These are phyloP conservation scores for Venusia cambrica DNA, from an alignment of 2,888 invertebrate species.

Conservation along the genomic window DNA sequence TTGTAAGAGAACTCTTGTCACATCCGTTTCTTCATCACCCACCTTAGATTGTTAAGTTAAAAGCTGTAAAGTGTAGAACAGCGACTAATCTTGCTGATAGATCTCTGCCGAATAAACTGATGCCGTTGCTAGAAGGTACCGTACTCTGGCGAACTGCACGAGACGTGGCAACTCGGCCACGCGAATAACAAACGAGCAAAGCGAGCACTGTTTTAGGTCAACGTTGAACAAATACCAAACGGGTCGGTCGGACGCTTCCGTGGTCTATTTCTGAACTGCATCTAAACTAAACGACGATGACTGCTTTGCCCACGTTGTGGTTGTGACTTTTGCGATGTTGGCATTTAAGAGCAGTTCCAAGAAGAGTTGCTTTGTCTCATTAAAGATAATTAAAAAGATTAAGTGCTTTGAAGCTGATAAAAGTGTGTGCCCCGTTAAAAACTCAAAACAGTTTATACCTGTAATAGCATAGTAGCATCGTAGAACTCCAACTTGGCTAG, in stretches of 20 bases:
- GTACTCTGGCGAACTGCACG: conserved; percentile 39
- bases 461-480: too few relatives aligned
- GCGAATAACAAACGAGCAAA: conserved; percentile 79
- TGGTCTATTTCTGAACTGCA: conserved; percentile 77
- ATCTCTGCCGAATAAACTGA: conserved; percentile 28
- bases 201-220: conserved; percentile 80
- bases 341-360: conserved; percentile 25
- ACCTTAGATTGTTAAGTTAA: conserved; percentile 2
- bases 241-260: conserved; percentile 79
- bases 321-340: conserved; percentile 59
- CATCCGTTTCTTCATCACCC: conserved; percentile 6
- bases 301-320: conserved; percentile 48
- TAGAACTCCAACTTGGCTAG: neutral
- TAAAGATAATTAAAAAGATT: too few relatives aligned
- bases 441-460: too few relatives aligned
- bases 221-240: conserved; percentile 81
- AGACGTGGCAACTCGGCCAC: conserved; percentile 55
- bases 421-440: too few relatives aligned
- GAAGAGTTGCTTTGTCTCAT: neutral
- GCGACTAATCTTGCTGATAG: conserved; percentile 4
- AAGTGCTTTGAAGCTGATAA: too few relatives aligned
- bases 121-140: conserved; percentile 42
- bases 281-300: conserved; percentile 66
- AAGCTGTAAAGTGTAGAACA: conserved; percentile 5
- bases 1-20: conserved; percentile 13